phyloP scores from a whole-genome alignment of 64 coral and sea anemone genomes.

The Orbicella faveolata region DNA sequence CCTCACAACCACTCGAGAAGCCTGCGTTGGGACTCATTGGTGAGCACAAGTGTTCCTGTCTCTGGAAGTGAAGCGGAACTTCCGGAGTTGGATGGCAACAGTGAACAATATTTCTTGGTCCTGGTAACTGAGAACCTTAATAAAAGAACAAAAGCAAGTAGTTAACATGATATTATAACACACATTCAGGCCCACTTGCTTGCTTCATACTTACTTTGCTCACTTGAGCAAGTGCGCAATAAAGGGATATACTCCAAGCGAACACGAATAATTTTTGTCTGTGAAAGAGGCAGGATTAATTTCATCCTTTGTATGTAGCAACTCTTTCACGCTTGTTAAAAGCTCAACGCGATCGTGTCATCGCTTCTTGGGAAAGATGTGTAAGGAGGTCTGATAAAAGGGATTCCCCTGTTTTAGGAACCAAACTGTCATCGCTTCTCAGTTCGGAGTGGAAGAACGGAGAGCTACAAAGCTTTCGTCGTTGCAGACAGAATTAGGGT shows the following conservation, averaged over 20 bases:
- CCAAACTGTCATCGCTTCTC: background rate
- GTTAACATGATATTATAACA: no score
- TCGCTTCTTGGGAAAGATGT: background rate
- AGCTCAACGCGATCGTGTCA: background rate
- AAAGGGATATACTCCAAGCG: background rate
- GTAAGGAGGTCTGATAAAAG: background rate
- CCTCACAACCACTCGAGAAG: background rate
- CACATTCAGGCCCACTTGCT: no score
- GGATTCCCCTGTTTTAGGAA: background rate
- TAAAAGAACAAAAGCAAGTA: background rate
- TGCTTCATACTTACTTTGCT: background rate
- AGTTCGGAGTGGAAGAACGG: background rate
- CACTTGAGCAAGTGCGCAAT: background rate
- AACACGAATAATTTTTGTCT: background rate
- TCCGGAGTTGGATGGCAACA: constrained; percentile 2
- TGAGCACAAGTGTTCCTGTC: constrained; percentile 7
- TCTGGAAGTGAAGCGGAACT: constrained; percentile 10
- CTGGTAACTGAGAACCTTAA: background rate
- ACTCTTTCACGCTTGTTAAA: background rate
- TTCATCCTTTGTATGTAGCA: background rate
- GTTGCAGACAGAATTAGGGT: background rate
- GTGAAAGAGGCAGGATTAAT: background rate
- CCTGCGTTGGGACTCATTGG: background rate
- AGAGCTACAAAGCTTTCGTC: background rate
- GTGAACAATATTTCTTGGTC: constrained; percentile 11